Conservation (phyloP, 2,113 vertebrate species). For the Hippocampus comes region DNA sequence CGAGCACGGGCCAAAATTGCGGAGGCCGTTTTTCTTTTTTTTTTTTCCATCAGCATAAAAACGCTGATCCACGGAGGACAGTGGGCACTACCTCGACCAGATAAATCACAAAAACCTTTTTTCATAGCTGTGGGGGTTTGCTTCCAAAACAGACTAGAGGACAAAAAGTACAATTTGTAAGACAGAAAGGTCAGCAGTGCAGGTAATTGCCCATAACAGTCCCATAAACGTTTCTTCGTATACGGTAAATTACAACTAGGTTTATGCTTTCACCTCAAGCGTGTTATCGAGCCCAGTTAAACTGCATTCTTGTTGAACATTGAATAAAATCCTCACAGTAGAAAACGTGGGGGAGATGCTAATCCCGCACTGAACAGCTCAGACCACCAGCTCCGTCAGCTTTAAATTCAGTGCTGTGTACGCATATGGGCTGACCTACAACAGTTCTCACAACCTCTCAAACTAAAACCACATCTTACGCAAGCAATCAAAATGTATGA, state of each 20-base stretch:
- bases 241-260: conserved; percentile 1
- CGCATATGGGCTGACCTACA: background rate
- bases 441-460: background rate
- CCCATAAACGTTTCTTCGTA: background rate
- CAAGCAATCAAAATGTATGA: background rate
- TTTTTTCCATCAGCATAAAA: background rate
- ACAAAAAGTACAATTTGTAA: conserved; percentile 13
- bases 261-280: conserved; percentile 1
- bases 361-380: background rate
- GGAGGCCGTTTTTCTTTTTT: background rate
- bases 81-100: background rate
- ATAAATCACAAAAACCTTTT: background rate
- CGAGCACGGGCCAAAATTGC: background rate
- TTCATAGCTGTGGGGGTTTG: background rate
- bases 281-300: conserved; percentile 20
- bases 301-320: conserved; percentile 8
- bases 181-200: conserved; percentile 11
- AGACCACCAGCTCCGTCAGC: background rate
- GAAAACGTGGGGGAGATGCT: conserved; percentile 3
- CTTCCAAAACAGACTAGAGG: conserved; percentile 7
- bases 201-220: conserved; percentile 14
- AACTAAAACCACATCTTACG: background rate
- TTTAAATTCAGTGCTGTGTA: background rate
- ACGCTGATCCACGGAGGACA: background rate
- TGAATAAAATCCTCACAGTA: conserved; percentile 4